Conservation (phyloP, 2,113 vertebrate genomes). For the Caloenas nicobarica region DNA sequence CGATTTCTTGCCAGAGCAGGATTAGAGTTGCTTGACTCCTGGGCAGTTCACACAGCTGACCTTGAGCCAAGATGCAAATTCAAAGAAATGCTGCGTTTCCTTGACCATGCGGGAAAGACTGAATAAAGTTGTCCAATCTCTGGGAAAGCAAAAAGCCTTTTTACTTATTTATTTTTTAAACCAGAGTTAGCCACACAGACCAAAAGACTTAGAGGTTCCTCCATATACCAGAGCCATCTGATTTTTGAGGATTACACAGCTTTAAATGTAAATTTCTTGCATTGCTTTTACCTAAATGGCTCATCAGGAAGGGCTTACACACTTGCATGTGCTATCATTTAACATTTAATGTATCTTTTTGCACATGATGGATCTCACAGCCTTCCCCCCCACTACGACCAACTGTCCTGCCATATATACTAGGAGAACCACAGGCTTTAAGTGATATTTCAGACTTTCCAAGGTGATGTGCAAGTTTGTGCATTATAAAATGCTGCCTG, state of each 20-base stretch:
- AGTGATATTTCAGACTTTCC: slow-evolving; percentile 33
- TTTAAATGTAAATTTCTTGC: slow-evolving; percentile 47
- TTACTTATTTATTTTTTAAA: background rate
- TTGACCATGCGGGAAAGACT: background rate
- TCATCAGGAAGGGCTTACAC: slow-evolving; percentile 40
- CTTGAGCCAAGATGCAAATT: background rate
- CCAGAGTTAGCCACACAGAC: background rate
- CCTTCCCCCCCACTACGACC: slow-evolving; percentile 19
- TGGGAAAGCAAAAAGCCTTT: background rate
- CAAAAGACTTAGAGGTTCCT: background rate
- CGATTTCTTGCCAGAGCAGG: background rate
- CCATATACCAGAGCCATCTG: background rate
- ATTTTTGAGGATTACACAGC: slow-evolving; percentile 36
- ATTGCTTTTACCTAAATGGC: slow-evolving; percentile 50
- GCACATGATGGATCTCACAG: slow-evolving; percentile 17
- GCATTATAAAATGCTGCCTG: slow-evolving; percentile 11
- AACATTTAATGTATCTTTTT: slow-evolving; percentile 40
- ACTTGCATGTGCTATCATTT: slow-evolving; percentile 32
- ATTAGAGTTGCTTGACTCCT: background rate
- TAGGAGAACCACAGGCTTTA: slow-evolving; percentile 29
- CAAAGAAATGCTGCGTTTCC: background rate
- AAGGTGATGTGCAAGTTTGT: slow-evolving; percentile 39
- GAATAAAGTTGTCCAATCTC: background rate
- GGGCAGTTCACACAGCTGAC: background rate
- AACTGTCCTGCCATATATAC: slow-evolving; percentile 41